A percentile compares a stretch with the other conserved stretches of the same genome.
Conservation (phyloP, 2,797 vertebrate genomes). For the Mallotus villosus region DNA sequence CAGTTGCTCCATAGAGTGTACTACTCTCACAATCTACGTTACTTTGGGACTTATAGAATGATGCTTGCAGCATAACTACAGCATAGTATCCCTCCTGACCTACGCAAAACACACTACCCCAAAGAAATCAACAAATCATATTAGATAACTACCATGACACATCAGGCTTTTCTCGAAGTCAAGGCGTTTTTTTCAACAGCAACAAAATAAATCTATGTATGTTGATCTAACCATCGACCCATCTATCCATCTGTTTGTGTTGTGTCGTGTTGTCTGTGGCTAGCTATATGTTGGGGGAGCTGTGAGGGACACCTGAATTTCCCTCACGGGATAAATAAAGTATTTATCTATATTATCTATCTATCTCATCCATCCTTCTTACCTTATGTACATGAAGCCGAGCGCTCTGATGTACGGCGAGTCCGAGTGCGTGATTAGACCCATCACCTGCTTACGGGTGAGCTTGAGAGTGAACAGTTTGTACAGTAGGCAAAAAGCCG, state of each 20-base stretch:
- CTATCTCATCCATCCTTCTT: slow-evolving; percentile 10
- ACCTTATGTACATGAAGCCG: slow-evolving; percentile 99
- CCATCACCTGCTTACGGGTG: slow-evolving; percentile 99
- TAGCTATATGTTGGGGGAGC: too few relatives aligned
- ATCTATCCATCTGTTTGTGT: too few relatives aligned
- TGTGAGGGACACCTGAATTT: too few relatives aligned
- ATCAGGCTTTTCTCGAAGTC: not conserved
- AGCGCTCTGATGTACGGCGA: slow-evolving; percentile 98
- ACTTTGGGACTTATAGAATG: too few relatives aligned
- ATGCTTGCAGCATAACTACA: too few relatives aligned
- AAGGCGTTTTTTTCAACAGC: not conserved
- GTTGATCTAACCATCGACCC: not conserved
- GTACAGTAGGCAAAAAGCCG: slow-evolving; percentile 97
- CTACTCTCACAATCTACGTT: too few relatives aligned
- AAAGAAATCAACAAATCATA: not conserved
- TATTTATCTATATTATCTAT: too few relatives aligned
- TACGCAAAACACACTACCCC: not conserved
- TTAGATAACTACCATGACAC: not conserved
- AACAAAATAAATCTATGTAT: not conserved
- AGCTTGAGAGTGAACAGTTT: slow-evolving; percentile 98
- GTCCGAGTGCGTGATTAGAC: slow-evolving; percentile 97
- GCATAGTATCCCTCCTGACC: too few relatives aligned
- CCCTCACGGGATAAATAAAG: too few relatives aligned
- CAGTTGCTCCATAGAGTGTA: too few relatives aligned
- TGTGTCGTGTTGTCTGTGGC: too few relatives aligned